phyloP scores from a whole-genome alignment of 2,888 invertebrate species.

The Chesias legatella region DNA sequence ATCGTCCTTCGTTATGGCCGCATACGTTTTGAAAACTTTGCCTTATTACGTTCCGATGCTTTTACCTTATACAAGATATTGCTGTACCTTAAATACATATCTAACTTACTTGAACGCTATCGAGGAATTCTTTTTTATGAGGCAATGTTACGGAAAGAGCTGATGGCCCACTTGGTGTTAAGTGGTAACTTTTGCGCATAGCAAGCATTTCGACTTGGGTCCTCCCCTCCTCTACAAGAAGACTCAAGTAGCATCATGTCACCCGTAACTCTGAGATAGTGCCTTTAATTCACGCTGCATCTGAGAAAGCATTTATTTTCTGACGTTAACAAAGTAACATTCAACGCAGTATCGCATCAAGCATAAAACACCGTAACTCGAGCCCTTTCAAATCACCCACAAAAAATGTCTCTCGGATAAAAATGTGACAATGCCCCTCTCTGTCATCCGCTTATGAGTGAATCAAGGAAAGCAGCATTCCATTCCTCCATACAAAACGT shows the following conservation, averaged over 20 bases:
- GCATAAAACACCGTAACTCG: conserved; percentile 37
- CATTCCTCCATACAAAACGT: conserved; percentile 45
- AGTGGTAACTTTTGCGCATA: too few relatives aligned
- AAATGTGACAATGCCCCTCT: conserved; percentile 48
- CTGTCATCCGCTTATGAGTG: conserved; percentile 61
- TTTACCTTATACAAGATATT: too few relatives aligned
- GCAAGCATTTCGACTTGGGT: too few relatives aligned
- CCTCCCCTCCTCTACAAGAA: too few relatives aligned
- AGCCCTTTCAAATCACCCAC: conserved; percentile 36
- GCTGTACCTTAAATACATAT: too few relatives aligned
- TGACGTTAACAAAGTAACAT: conserved; percentile 22
- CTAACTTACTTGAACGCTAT: too few relatives aligned
- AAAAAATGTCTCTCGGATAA: conserved; percentile 35
- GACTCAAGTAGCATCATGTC: conserved; percentile 11
- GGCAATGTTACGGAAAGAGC: too few relatives aligned
- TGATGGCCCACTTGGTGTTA: too few relatives aligned
- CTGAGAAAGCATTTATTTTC: neutral
- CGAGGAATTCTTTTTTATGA: too few relatives aligned
- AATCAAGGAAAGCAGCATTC: conserved; percentile 57
- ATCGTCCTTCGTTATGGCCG: conserved; percentile 13
- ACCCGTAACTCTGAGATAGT: conserved; percentile 14
- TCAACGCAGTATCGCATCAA: conserved; percentile 27
- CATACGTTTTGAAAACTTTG: conserved; percentile 14
- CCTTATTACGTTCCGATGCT: neutral
- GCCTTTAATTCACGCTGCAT: conserved; percentile 3